These are phyloP conservation scores for Cinclus mexicanus DNA, from an alignment of 2,113 vertebrate genomes.

Conservation along the genomic window DNA sequence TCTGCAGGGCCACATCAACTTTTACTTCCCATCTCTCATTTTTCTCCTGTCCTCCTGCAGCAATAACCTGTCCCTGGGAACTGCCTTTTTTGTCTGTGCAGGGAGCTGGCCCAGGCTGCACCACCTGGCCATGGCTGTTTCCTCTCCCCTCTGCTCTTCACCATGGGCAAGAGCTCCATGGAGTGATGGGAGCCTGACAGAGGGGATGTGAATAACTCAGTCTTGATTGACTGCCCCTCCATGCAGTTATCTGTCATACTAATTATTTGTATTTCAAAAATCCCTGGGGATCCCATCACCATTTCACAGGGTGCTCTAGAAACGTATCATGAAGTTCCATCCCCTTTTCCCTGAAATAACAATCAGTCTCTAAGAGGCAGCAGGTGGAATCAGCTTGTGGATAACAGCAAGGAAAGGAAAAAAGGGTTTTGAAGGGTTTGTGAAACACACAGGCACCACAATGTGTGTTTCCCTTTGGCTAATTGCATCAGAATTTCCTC, in stretches of 20 bases:
- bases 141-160: not conserved
- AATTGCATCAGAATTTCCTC: not conserved
- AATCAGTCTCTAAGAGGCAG: not conserved
- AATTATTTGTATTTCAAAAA: conserved; percentile 7
- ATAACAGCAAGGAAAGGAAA: not conserved
- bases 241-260: not conserved
- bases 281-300: conserved; percentile 22
- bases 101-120: not conserved
- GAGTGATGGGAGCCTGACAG: conserved; percentile 21
- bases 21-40: not conserved
- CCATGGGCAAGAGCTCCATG: not conserved
- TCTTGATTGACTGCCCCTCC: conserved; percentile 14
- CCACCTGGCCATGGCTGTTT: not conserved
- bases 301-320: not conserved
- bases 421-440: not conserved
- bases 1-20: not conserved
- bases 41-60: not conserved
- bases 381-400: not conserved
- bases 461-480: not conserved
- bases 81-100: not conserved
- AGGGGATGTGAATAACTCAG: not conserved
- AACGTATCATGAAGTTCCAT: not conserved
- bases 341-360: not conserved
- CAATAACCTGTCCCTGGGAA: not conserved
- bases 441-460: not conserved